These are phyloP conservation scores for Formica aserva DNA, from an alignment of 2,888 invertebrate species.

Conservation along the genomic window DNA sequence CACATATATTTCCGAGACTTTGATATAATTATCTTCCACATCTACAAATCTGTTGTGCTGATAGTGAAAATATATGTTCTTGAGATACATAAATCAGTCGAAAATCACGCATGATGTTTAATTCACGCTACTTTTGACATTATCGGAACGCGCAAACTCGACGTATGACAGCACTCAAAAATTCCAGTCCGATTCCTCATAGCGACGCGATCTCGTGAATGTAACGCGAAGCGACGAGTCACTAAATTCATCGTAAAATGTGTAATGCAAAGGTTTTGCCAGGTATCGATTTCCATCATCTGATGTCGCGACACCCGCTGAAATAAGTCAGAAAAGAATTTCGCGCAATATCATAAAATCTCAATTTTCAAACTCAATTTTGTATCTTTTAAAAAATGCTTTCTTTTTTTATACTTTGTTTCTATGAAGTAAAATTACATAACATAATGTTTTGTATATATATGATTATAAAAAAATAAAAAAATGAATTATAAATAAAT, in stretches of 20 bases:
- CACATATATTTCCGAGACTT: not conserved
- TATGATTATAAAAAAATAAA: not conserved
- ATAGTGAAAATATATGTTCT: slow-evolving; percentile 1
- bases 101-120: slow-evolving; percentile 44
- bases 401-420: not conserved
- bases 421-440: not conserved
- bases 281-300: slow-evolving; percentile 18
- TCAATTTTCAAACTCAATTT: not conserved
- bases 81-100: slow-evolving; percentile 22
- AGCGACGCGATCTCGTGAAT: slow-evolving; percentile 37
- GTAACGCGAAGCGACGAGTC: slow-evolving; percentile 44
- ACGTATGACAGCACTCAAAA: slow-evolving; percentile 43
- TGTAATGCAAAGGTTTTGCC: slow-evolving; percentile 28
- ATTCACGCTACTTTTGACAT: slow-evolving; percentile 43
- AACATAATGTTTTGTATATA: not conserved
- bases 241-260: slow-evolving; percentile 51
- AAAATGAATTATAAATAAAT: not conserved
- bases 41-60: not conserved
- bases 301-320: not conserved
- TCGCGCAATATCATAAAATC: slow-evolving; percentile 3
- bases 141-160: slow-evolving; percentile 42
- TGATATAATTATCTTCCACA: slow-evolving; percentile 12
- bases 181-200: slow-evolving; percentile 30
- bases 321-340: slow-evolving; percentile 31
- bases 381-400: not conserved